Conservation (phyloP, 2,888 invertebrate species). For the Athetis lepigone region DNA sequence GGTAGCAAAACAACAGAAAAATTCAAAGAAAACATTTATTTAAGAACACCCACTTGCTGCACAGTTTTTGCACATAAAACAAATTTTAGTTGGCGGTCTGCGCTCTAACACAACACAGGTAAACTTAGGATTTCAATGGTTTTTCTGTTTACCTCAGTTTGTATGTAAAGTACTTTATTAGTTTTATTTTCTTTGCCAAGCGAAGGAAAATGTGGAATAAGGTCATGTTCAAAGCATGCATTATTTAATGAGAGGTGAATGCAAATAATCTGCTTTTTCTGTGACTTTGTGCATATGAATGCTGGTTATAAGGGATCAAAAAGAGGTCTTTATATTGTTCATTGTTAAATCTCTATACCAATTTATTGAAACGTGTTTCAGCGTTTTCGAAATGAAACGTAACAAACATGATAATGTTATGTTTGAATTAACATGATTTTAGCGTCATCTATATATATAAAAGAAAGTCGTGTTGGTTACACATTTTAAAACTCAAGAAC, state of each 20-base stretch:
- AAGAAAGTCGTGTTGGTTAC: too few relatives aligned
- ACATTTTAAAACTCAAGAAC: too few relatives aligned
- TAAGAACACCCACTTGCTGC: constrained; percentile 46
- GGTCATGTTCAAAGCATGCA: constrained; percentile 3
- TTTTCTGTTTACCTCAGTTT: not conserved
- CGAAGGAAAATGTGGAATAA: not conserved
- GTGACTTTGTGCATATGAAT: too few relatives aligned
- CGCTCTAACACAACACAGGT: not conserved
- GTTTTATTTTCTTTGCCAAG: constrained; percentile 13
- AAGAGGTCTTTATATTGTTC: too few relatives aligned
- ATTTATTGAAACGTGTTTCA: too few relatives aligned
- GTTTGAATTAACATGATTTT: too few relatives aligned
- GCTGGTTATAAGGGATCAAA: too few relatives aligned
- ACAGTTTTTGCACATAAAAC: constrained; percentile 40
- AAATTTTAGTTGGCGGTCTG: constrained; percentile 24
- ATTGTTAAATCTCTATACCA: too few relatives aligned
- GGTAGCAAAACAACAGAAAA: constrained; percentile 28
- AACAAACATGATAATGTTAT: too few relatives aligned
- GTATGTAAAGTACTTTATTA: constrained; percentile 13
- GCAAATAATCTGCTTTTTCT: too few relatives aligned
- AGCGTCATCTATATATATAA: too few relatives aligned
- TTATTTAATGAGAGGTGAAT: constrained; percentile 17
- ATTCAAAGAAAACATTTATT: constrained; percentile 42
- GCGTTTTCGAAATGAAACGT: too few relatives aligned
- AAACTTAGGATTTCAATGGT: constrained; percentile 27